A percentile compares a stretch with the other conserved stretches of the same genome.
Evolutionary conservation across 1,140 invertebrate genomes (phyloP).

Genomic region (Drosophila nannoptera): DNA sequence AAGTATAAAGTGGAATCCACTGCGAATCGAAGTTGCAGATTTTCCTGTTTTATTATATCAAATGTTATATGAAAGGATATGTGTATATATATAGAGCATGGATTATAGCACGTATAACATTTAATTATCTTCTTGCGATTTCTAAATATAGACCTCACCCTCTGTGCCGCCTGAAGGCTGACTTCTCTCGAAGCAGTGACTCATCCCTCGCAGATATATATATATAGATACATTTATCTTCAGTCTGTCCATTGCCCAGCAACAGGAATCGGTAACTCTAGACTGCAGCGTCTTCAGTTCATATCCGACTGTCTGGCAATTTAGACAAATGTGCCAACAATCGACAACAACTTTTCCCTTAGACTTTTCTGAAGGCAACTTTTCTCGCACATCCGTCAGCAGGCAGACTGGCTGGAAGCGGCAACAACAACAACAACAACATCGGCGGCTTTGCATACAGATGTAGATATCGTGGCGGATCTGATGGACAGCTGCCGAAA

Average conservation of each 20-base stretch:
- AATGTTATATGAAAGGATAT: too few relatives aligned
- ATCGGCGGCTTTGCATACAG: constrained; percentile 1
- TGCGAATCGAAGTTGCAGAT: too few relatives aligned
- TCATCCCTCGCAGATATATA: constrained; percentile 20
- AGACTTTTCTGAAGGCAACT: constrained; percentile 62
- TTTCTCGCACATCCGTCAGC: constrained; percentile 59
- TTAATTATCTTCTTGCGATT: too few relatives aligned
- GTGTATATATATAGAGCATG: too few relatives aligned
- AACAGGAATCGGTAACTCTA: constrained; percentile 23
- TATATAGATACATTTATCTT: neutral
- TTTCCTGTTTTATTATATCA: too few relatives aligned
- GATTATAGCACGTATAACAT: too few relatives aligned
- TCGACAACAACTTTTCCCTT: constrained; percentile 58
- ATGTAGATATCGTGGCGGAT: constrained; percentile 11
- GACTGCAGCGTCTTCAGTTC: constrained; percentile 10
- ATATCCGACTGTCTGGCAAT: constrained; percentile 37
- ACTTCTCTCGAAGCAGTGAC: constrained; percentile 10
- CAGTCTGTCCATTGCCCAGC: neutral
- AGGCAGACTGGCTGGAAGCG: constrained; percentile 36
- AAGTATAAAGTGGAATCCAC: too few relatives aligned
- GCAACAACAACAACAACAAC: constrained; percentile 5
- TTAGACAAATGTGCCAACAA: constrained; percentile 59
- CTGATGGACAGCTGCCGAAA: constrained; percentile 59
- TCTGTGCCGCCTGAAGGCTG: too few relatives aligned
- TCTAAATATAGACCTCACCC: too few relatives aligned